These are phyloP conservation scores for Apodemus agrarius DNA, from an alignment of 2,797 vertebrate genomes.

Conservation along the genomic window DNA sequence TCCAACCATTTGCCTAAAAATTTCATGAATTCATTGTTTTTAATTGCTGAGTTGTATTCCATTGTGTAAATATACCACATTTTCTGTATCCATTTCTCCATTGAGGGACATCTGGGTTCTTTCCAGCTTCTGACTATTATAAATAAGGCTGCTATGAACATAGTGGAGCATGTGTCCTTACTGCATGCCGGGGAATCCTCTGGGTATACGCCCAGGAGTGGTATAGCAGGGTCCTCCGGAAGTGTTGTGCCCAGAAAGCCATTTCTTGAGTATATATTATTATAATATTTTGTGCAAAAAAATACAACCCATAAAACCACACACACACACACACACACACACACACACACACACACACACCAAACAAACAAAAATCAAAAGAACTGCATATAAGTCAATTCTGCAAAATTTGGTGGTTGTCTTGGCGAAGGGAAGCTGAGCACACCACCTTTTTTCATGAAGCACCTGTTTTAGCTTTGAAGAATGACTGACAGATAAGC, in stretches of 20 bases:
- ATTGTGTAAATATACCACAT: too few relatives aligned
- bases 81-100: too few relatives aligned
- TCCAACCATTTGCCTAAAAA: too few relatives aligned
- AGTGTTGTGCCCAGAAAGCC: not conserved
- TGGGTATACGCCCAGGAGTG: too few relatives aligned
- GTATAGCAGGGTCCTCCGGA: too few relatives aligned
- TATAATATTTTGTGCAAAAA: not conserved
- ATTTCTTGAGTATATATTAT: not conserved
- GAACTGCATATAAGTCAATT: not conserved
- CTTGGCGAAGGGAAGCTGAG: not conserved
- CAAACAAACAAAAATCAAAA: not conserved
- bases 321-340: not conserved
- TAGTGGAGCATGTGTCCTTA: too few relatives aligned
- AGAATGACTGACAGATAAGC: conserved; percentile 16
- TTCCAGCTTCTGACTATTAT: too few relatives aligned
- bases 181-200: too few relatives aligned
- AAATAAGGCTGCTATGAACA: too few relatives aligned
- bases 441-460: not conserved
- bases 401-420: not conserved
- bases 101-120: too few relatives aligned
- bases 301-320: not conserved
- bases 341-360: not conserved
- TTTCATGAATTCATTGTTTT: too few relatives aligned
- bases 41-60: too few relatives aligned
- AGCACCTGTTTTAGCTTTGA: conserved; percentile 13